phyloP scores from a whole-genome alignment of 1,140 invertebrate species.

The Lordiphosa stackelbergi region DNA sequence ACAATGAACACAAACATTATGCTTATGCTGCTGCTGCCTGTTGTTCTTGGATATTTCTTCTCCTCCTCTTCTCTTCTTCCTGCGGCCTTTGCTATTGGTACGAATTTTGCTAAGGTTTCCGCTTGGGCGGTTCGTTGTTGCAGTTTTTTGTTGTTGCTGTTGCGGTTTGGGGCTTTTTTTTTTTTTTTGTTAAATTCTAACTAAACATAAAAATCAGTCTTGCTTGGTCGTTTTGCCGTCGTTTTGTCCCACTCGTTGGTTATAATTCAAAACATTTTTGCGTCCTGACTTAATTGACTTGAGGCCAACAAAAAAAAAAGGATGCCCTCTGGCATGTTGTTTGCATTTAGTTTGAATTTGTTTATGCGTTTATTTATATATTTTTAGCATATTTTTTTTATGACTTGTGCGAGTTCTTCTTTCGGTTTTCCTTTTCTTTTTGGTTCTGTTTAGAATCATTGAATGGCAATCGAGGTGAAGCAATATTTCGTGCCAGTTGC shows the following conservation, averaged over 20 bases:
- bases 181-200: constrained; percentile 46
- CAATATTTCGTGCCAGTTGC: constrained; percentile 46
- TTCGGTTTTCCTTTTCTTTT: constrained; percentile 1
- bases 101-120: constrained; percentile 45
- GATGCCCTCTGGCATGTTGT: constrained; percentile 3
- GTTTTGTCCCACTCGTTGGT: constrained; percentile 27
- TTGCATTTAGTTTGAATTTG: constrained; percentile 40
- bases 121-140: constrained; percentile 31
- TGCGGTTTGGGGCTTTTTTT: constrained; percentile 9
- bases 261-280: constrained; percentile 10
- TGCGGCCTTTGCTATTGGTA: constrained; percentile 29
- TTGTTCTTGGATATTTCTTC: constrained; percentile 18
- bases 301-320: not conserved
- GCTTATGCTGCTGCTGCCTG: constrained; percentile 44
- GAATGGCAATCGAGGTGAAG: constrained; percentile 10
- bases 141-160: constrained; percentile 9
- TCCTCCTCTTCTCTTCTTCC: constrained; percentile 18
- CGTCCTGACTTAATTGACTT: constrained; percentile 6
- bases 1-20: constrained; percentile 67
- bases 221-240: constrained; percentile 21
- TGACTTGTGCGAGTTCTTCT: constrained; percentile 3
- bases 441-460: constrained; percentile 23
- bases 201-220: constrained; percentile 75
- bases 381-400: constrained; percentile 57
- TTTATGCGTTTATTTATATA: constrained; percentile 63